Evolutionary conservation across 2,797 vertebrate genomes (phyloP).

Genomic region (Mionectes olivaceus): DNA sequence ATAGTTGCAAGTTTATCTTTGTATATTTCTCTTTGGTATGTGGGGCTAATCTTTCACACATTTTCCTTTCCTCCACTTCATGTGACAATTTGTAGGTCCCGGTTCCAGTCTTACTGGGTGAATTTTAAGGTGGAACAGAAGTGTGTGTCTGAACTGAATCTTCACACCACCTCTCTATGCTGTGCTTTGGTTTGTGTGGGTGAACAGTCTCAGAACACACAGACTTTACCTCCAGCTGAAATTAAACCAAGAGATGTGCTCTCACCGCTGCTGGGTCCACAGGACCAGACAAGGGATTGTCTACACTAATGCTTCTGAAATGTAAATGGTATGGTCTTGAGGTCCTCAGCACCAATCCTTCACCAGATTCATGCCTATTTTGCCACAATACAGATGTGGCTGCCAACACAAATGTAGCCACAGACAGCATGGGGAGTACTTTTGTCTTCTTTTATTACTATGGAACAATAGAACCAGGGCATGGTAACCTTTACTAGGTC

Average conservation of each 20-base stretch:
- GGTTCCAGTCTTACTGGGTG: neutral
- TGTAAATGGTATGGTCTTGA: neutral
- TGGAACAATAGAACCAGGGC: neutral
- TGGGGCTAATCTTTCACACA: neutral
- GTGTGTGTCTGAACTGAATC: rapidly evolving
- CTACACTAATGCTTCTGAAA: neutral
- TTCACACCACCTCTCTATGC: neutral
- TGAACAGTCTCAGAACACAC: neutral
- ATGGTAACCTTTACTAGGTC: neutral
- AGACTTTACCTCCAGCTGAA: neutral
- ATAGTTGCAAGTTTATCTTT: neutral
- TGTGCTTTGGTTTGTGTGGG: neutral
- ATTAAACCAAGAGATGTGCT: neutral
- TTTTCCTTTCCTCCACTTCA: neutral
- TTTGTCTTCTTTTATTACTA: neutral
- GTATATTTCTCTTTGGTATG: neutral
- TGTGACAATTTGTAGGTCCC: rapidly evolving
- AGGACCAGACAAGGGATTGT: neutral
- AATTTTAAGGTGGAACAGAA: neutral
- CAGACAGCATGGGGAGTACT: neutral
- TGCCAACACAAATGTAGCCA: neutral
- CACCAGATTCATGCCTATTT: neutral
- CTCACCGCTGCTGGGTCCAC: neutral
- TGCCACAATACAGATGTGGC: neutral
- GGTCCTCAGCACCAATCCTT: neutral